phyloP scores from a whole-genome alignment of 2,888 invertebrate species.

The Drosophila demipolita region DNA sequence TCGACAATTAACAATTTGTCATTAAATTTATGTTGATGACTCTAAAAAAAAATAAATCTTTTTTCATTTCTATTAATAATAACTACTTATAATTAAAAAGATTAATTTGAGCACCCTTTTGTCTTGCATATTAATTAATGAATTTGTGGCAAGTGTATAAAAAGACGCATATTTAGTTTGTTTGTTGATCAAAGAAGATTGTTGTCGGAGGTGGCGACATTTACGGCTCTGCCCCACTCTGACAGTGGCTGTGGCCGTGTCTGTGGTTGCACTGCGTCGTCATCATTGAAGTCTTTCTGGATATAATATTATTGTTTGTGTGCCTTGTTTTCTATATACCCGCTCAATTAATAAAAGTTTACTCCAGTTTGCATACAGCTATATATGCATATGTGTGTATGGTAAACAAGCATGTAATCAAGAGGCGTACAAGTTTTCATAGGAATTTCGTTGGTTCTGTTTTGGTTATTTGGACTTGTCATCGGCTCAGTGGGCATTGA shows the following conservation, averaged over 20 bases:
- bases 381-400: conserved; percentile 4
- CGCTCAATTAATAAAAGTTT: conserved; percentile 71
- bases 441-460: conserved; percentile 55
- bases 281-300: conserved; percentile 41
- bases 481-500: conserved; percentile 35
- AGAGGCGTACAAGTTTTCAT: conserved; percentile 56
- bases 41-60: neutral
- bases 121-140: neutral
- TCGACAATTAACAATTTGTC: neutral
- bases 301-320: neutral
- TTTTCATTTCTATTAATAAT: neutral
- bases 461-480: conserved; percentile 59
- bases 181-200: conserved; percentile 18
- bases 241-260: conserved; percentile 12
- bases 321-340: conserved; percentile 8
- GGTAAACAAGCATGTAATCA: conserved; percentile 47
- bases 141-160: conserved; percentile 15
- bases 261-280: conserved; percentile 32
- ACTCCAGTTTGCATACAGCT: conserved; percentile 61
- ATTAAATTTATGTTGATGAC: neutral
- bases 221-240: neutral
- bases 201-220: conserved; percentile 38
- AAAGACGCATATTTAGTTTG: neutral
- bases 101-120: neutral
- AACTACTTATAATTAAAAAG: neutral